A percentile compares a stretch with the other conserved stretches of the same genome.
Conservation (phyloP, 2,113 vertebrate genomes). For the Colius striatus region DNA sequence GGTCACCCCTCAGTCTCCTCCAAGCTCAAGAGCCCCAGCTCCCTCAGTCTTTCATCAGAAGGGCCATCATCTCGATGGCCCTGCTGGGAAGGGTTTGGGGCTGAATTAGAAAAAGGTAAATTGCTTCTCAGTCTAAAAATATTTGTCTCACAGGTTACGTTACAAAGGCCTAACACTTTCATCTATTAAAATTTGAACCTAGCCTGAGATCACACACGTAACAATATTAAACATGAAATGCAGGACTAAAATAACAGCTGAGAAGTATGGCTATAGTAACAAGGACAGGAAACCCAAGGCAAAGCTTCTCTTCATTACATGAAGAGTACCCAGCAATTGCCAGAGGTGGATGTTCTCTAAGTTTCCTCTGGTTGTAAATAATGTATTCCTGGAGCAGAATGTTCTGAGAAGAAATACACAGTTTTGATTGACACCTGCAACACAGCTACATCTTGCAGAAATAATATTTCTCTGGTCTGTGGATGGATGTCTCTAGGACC, state of each 20-base stretch:
- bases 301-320: not conserved
- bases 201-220: slow-evolving; percentile 30
- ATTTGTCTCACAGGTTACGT: slow-evolving; percentile 37
- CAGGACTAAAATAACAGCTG: not conserved
- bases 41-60: no score
- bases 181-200: slow-evolving; percentile 53
- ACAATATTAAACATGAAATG: slow-evolving; percentile 18
- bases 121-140: slow-evolving; percentile 46
- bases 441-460: not conserved
- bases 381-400: not conserved
- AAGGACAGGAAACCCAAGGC: not conserved
- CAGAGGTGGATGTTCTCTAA: not conserved
- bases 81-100: not conserved
- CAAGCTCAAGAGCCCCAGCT: no score
- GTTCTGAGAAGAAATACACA: slow-evolving; percentile 8
- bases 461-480: not conserved
- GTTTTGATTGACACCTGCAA: not conserved
- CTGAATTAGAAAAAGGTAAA: not conserved
- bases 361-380: slow-evolving; percentile 1
- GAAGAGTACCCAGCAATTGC: not conserved
- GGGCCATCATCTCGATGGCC: no score
- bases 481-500: not conserved
- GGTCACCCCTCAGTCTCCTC: no score
- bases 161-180: slow-evolving; percentile 42
- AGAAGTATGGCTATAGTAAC: not conserved